Base-by-base conservation (phyloP, 2,888 invertebrate species). In the Drosophila putrida region DNA sequence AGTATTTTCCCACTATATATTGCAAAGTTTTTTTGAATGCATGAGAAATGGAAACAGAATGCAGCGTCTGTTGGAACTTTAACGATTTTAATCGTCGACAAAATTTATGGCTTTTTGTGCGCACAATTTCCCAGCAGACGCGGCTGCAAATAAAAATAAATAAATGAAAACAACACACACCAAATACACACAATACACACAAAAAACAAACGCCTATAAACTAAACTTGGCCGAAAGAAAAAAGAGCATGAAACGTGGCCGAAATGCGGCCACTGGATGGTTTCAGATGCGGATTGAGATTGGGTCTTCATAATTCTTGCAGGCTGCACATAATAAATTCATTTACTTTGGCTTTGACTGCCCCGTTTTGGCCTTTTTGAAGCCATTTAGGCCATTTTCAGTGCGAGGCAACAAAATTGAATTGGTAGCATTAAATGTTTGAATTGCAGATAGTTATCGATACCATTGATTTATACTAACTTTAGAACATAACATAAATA, bases 11-110 rank as follows among this genome's bases (percentile, higher is more conserved):
- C 11, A 5, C 11, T 4, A 4, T 9, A 15, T 1, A 20, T 10
- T 38, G 39, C 41, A 41, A 11, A 38, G 20, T 15, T 43, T 20
- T 41, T 27, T 53, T 33, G 15, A 27, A 55, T 35, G 27, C 28
- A 63, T 36, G 66, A 44, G 54, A 46, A 58, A 58, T 71, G 75
- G 44, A 36, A 46, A 20, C 36, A 6, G 46, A 76, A 39, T 71
- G 76, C 76, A 71, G 65, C 71, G 35, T 55, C 64, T 71, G 76
- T 70, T 75, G 63, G 39, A 76, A 72, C 75, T 78, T 82, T 85
- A 80, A 84, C 82, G 87, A 90, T 91, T 89, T 81, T 84, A 90
- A 90, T 90, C 90, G 82, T 41, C 59, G 61, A 71, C n/a, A 50
- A 78, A 88, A 90, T 90, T 88, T 91, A 90, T 91, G 88, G 71